phyloP scores from a whole-genome alignment of 2,113 vertebrate genomes.

The Numida meleagris region DNA sequence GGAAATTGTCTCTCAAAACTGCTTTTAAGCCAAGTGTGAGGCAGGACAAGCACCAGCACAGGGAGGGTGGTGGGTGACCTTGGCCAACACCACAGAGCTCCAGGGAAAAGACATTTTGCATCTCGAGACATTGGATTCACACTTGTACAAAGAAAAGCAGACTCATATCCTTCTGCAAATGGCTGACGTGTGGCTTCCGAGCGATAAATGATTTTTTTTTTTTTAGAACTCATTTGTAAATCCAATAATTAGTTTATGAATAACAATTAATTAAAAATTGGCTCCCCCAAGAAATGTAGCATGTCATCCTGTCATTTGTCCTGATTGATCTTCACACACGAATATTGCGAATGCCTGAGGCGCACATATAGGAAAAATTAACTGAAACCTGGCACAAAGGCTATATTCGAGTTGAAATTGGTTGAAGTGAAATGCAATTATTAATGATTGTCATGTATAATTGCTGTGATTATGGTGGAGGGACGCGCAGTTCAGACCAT shows the following conservation, averaged over 20 bases:
- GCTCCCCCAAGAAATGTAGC: conserved; percentile 22
- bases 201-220: conserved; percentile 33
- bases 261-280: conserved; percentile 67
- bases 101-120: neutral
- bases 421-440: conserved; percentile 48
- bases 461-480: conserved; percentile 38
- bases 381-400: conserved; percentile 38
- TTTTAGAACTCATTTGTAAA: conserved; percentile 46
- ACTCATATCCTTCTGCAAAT: conserved; percentile 1
- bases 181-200: conserved; percentile 18
- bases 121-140: conserved; percentile 29
- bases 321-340: conserved; percentile 35
- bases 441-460: conserved; percentile 45
- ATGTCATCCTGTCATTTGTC: neutral
- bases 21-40: neutral
- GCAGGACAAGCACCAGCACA: neutral
- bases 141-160: neutral
- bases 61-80: neutral
- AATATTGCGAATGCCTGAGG: neutral
- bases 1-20: neutral
- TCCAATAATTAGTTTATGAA: conserved; percentile 65
- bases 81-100: neutral
- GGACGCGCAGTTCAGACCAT: neutral
- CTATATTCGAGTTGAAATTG: conserved; percentile 16
- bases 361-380: conserved; percentile 18